These are phyloP conservation scores for Brachionus calyciflorus DNA, from an alignment of 1,140 invertebrate species.

Conservation along the genomic window DNA sequence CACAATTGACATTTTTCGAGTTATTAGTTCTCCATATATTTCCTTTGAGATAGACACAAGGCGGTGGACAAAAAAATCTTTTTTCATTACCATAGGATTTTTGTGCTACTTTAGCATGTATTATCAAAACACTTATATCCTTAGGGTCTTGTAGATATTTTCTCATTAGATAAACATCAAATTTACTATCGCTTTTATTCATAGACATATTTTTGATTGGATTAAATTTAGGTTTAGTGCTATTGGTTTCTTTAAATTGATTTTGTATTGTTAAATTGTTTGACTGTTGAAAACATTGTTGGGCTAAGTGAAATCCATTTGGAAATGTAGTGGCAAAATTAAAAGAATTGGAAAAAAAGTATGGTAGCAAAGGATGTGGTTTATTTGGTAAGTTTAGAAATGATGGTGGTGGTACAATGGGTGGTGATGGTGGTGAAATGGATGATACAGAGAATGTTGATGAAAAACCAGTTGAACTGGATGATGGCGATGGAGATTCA, in stretches of 20 bases:
- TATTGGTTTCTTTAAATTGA: not conserved
- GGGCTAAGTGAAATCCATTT: not conserved
- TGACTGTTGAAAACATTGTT: not conserved
- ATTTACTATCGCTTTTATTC: not conserved
- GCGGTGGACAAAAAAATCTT: constrained; percentile 97
- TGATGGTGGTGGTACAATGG: not conserved
- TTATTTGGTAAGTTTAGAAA: not conserved
- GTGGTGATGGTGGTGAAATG: constrained; percentile 26
- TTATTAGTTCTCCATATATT: constrained; percentile 79
- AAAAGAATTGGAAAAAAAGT: not conserved
- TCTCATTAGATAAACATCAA: constrained; percentile 33
- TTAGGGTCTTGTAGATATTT: constrained; percentile 28
- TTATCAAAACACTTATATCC: constrained; percentile 94
- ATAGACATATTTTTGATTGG: too few species aligned
- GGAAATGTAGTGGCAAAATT: constrained; percentile 9
- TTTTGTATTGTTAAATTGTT: not conserved
- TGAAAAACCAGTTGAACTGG: constrained; percentile 13
- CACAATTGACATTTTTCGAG: constrained; percentile 62
- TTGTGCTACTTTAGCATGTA: constrained; percentile 96
- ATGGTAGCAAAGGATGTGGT: constrained; percentile 19
- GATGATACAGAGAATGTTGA: constrained; percentile 10
- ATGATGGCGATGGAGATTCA: constrained; percentile 42
- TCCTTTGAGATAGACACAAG: constrained; percentile 95
- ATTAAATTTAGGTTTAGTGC: not conserved
- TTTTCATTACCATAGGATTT: constrained; percentile 99